Percentiles rank a stretch among this genome's conserved stretches.
These are phyloP conservation scores for Bagarius yarrelli DNA, from an alignment of 2,113 vertebrate genomes.

Conservation along the genomic window DNA sequence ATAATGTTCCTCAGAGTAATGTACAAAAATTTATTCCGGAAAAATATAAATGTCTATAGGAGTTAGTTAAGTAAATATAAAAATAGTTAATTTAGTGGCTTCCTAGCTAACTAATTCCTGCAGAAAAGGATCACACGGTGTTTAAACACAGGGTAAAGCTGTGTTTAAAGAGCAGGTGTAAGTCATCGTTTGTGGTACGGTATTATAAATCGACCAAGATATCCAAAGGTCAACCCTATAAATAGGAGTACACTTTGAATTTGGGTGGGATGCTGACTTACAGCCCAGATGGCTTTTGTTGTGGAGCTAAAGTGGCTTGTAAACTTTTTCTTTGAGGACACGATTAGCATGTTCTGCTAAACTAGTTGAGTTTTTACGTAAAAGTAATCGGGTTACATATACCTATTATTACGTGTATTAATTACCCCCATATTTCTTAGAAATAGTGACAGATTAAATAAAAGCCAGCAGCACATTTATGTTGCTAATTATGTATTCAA, in stretches of 20 bases:
- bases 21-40: too few relatives aligned
- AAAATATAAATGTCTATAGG: neutral
- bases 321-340: neutral
- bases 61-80: neutral
- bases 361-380: neutral
- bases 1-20: too few relatives aligned
- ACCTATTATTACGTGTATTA: neutral
- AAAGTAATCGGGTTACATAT: neutral
- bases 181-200: neutral
- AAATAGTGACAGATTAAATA: neutral
- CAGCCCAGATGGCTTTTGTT: conserved; percentile 24
- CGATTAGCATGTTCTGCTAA: neutral
- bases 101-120: neutral
- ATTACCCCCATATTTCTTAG: neutral
- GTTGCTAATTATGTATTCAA: neutral
- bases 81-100: neutral
- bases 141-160: neutral
- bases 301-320: conserved; percentile 2
- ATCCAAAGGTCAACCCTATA: neutral
- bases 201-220: neutral
- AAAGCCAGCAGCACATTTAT: neutral
- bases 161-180: neutral
- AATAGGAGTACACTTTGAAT: conserved; percentile 9
- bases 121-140: neutral
- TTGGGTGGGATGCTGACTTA: conserved; percentile 19